These are phyloP conservation scores for Ianthella basta DNA, from an alignment of 37 sponge, comb jelly and placozoan genomes.

Conservation along the genomic window DNA sequence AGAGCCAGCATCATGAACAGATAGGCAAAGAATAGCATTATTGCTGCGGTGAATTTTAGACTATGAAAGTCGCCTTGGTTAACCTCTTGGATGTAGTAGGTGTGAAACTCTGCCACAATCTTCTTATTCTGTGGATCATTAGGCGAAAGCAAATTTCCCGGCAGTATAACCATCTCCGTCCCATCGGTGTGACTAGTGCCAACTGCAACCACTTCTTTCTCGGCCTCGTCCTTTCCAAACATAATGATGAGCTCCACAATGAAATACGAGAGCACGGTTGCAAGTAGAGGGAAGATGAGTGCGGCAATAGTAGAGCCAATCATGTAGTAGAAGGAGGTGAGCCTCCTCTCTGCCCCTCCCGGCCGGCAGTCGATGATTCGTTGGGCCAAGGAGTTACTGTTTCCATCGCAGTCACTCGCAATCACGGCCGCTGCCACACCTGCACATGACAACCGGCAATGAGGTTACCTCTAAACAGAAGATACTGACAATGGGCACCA, in stretches of 20 bases:
- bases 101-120: conserved; percentile 7
- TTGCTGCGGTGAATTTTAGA: background rate
- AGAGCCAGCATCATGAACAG: background rate
- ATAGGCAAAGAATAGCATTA: background rate
- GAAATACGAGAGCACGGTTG: background rate
- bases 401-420: background rate
- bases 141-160: too few relatives aligned
- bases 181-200: background rate
- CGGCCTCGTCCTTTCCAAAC: background rate
- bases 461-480: too few relatives aligned
- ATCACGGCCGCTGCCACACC: background rate
- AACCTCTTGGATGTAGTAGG: background rate
- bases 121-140: background rate
- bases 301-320: background rate
- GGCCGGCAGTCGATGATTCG: too few relatives aligned
- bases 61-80: background rate
- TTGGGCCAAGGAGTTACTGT: too few relatives aligned
- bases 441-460: background rate
- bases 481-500: too few relatives aligned
- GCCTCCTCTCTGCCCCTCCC: too few relatives aligned
- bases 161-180: conserved; percentile 11
- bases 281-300: background rate
- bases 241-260: background rate
- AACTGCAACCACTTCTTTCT: background rate
- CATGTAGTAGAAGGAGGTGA: conserved; percentile 15